A percentile compares a stretch with the other conserved stretches of the same genome.
Conservation (phyloP, 2,797 vertebrate genomes). For the Margarornis squamiger region DNA sequence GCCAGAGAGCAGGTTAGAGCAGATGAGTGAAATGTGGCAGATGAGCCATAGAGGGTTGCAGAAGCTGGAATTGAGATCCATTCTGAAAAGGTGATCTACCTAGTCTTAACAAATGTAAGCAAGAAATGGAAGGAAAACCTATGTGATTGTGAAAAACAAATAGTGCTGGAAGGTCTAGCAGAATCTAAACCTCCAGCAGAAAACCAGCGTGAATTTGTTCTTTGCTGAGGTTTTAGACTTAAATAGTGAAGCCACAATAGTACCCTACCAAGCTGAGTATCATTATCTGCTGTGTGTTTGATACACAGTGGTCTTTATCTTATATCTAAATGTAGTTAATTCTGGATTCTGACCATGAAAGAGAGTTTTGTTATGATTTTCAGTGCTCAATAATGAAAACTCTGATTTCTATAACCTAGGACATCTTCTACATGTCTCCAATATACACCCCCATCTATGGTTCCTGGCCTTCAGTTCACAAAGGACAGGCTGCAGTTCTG, state of each 20-base stretch:
- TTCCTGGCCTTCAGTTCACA: background rate
- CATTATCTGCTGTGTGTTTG: background rate
- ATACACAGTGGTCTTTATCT: background rate
- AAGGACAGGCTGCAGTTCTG: background rate
- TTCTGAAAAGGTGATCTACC: background rate
- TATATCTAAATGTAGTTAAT: background rate
- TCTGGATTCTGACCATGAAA: background rate
- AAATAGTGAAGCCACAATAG: background rate
- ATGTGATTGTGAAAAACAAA: fast-evolving
- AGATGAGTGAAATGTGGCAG: background rate
- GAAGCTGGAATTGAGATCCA: background rate
- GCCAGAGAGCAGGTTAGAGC: background rate
- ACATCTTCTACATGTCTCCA: background rate
- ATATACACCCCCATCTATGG: background rate
- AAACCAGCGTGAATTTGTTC: background rate
- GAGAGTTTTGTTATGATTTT: background rate
- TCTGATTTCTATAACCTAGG: background rate
- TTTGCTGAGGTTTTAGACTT: background rate
- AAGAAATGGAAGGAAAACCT: background rate
- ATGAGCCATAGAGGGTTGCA: background rate
- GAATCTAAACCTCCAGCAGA: background rate
- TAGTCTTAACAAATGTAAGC: background rate
- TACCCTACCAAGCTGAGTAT: background rate
- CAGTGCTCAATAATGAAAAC: background rate
- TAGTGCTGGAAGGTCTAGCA: background rate